A percentile compares a stretch with the other conserved stretches of the same genome.
phyloP scores from a whole-genome alignment of 2,797 vertebrate genomes.

The Pseudochaenichthys georgianus region DNA sequence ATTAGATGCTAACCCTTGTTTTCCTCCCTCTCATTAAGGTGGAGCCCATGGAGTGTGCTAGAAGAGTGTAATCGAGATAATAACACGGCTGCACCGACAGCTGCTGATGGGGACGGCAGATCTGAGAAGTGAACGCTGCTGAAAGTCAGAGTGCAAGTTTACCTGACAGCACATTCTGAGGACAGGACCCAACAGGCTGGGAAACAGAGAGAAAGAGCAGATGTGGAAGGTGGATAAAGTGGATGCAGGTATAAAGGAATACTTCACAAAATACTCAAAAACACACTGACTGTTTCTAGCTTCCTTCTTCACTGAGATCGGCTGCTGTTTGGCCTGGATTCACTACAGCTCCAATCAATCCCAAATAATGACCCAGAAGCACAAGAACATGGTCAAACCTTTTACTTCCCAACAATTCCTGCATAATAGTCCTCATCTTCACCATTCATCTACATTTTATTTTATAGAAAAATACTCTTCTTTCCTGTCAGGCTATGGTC shows the following conservation, averaged over 20 bases:
- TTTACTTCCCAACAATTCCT: not conserved
- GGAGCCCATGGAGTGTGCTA: constrained; percentile 60
- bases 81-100: constrained; percentile 70
- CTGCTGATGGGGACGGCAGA: constrained; percentile 67
- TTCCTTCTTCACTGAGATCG: not conserved
- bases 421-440: not conserved
- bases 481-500: too few relatives aligned
- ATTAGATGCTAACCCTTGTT: constrained; percentile 48
- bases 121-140: constrained; percentile 44
- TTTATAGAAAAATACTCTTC: too few relatives aligned
- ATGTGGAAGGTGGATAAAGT: constrained; percentile 31
- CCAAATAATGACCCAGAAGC: not conserved
- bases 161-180: constrained; percentile 59
- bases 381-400: not conserved
- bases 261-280: not conserved
- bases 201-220: constrained; percentile 35
- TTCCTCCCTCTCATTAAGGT: constrained; percentile 72
- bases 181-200: constrained; percentile 77
- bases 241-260: not conserved
- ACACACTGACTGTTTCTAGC: not conserved
- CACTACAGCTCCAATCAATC: not conserved
- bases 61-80: constrained; percentile 78
- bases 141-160: constrained; percentile 63
- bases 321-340: not conserved
- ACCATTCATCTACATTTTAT: too few relatives aligned